Evolutionary conservation across 2,888 invertebrate genomes (phyloP).

Genomic region (Orgyia antiqua): DNA sequence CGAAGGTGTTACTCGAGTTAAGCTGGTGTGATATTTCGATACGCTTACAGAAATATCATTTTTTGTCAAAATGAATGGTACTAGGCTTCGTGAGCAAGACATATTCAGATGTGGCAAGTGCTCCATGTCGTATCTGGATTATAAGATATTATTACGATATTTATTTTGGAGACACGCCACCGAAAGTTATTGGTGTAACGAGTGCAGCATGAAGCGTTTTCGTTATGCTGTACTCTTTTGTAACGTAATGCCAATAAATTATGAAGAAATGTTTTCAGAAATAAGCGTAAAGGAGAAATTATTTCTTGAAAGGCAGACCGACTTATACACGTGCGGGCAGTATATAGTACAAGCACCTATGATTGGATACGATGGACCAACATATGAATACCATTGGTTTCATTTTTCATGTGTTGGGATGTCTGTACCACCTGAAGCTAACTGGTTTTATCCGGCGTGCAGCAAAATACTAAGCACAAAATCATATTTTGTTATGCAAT

Average conservation of each 20-base stretch:
- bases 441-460: slow-evolving; percentile 54
- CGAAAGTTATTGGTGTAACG: slow-evolving; percentile 42
- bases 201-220: slow-evolving; percentile 43
- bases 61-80: too few relatives aligned
- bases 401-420: slow-evolving; percentile 56
- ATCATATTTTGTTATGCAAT: too few relatives aligned
- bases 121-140: slow-evolving; percentile 40
- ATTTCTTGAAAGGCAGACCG: slow-evolving; percentile 24
- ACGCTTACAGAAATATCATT: too few relatives aligned
- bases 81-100: too few relatives aligned
- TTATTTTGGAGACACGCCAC: slow-evolving; percentile 61
- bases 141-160: slow-evolving; percentile 50
- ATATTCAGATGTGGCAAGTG: slow-evolving; percentile 44
- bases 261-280: slow-evolving; percentile 18
- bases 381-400: slow-evolving; percentile 48
- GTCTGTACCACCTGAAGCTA: slow-evolving; percentile 40
- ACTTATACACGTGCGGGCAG: slow-evolving; percentile 49
- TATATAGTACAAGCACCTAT: slow-evolving; percentile 37
- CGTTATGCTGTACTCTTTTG: slow-evolving; percentile 47
- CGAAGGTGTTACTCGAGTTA: too few relatives aligned
- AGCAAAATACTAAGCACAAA: too few relatives aligned
- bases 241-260: slow-evolving; percentile 45
- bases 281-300: slow-evolving; percentile 13
- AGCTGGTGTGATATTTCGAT: too few relatives aligned
- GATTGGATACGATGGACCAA: slow-evolving; percentile 54